phyloP scores from a whole-genome alignment of 1,140 invertebrate genomes.

The Drosophila nigromelanica region DNA sequence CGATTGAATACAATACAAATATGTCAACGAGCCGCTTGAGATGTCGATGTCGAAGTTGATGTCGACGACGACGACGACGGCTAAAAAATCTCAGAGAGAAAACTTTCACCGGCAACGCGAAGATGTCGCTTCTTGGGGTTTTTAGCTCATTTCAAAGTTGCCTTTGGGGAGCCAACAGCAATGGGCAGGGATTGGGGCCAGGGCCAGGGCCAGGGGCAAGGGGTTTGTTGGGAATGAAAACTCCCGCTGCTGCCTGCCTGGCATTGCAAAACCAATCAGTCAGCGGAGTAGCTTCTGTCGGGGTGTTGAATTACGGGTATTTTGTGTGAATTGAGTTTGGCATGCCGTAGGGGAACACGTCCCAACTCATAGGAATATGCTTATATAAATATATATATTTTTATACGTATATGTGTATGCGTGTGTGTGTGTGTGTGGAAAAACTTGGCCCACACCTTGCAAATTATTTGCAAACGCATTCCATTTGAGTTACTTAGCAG shows the following conservation, averaged over 20 bases:
- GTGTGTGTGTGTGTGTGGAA: neutral
- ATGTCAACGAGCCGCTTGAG: conserved; percentile 82
- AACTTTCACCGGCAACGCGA: conserved; percentile 22
- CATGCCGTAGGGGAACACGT: conserved; percentile 35
- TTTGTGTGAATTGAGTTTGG: conserved; percentile 82
- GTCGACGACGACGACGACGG: conserved; percentile 7
- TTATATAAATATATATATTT: too few species aligned
- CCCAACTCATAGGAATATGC: too few species aligned
- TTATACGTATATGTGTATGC: neutral
- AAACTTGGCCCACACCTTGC: conserved; percentile 63
- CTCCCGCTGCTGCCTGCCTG: neutral
- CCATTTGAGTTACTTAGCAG: conserved; percentile 52
- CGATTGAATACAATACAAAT: conserved; percentile 82
- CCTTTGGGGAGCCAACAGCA: conserved; percentile 28
- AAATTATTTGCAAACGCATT: conserved; percentile 81
- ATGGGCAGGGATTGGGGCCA: too few species aligned
- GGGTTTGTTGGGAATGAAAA: neutral
- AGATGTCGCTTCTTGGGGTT: conserved; percentile 41
- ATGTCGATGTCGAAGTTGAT: conserved; percentile 52
- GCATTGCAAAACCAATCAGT: conserved; percentile 71
- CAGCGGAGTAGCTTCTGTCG: conserved; percentile 70
- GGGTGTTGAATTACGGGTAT: conserved; percentile 81
- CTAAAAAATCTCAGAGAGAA: conserved; percentile 66
- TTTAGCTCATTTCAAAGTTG: conserved; percentile 77
- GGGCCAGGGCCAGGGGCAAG: too few species aligned